phyloP scores from a whole-genome alignment of 2,113 vertebrate species.

The Rhinoderma darwinii region DNA sequence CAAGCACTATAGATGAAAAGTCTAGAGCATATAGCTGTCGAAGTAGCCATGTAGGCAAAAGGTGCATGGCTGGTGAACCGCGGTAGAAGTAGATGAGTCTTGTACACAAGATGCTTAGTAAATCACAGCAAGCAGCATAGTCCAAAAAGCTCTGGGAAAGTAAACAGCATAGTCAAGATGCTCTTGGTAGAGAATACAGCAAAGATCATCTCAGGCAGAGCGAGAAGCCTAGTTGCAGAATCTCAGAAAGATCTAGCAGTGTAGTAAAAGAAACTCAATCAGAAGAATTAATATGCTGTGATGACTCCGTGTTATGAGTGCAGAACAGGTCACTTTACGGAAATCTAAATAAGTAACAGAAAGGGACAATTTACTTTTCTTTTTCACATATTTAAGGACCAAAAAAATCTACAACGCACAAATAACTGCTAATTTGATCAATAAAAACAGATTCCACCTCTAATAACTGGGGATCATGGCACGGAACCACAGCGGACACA shows the following conservation, averaged over 20 bases:
- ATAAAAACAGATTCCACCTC: background rate
- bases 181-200: background rate
- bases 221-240: background rate
- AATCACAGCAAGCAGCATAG: background rate
- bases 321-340: background rate
- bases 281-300: background rate
- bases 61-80: too few relatives aligned
- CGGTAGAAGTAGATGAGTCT: too few relatives aligned
- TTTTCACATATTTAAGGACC: background rate
- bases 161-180: background rate
- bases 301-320: background rate
- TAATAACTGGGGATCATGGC: background rate
- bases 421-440: background rate
- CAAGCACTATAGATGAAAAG: too few relatives aligned
- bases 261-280: background rate
- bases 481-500: slow-evolving; percentile 7
- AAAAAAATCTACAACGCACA: background rate
- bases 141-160: background rate
- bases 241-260: background rate
- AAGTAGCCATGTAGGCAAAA: too few relatives aligned
- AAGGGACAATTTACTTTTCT: background rate
- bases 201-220: background rate
- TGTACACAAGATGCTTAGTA: background rate
- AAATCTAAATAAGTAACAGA: background rate
- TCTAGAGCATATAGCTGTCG: too few relatives aligned